These are phyloP conservation scores for Camponotus pennsylvanicus DNA, from an alignment of 1,140 invertebrate species.

Conservation along the genomic window DNA sequence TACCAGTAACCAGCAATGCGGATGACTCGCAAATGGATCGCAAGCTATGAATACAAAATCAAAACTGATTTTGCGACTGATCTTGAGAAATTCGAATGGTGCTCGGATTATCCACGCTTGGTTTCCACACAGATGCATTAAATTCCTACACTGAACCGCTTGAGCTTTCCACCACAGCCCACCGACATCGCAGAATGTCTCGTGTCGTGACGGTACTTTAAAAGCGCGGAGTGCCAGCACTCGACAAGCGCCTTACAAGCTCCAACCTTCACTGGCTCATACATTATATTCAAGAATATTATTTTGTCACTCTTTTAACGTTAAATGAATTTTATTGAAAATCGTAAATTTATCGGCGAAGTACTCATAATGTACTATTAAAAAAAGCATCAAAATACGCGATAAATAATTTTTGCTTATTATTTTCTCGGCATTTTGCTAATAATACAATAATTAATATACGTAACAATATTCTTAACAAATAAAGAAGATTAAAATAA, in stretches of 20 bases:
- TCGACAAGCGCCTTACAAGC: conserved; percentile 72
- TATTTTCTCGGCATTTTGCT: not conserved
- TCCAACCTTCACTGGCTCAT: conserved; percentile 64
- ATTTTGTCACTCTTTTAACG: not conserved
- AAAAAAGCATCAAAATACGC: not conserved
- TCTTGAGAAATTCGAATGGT: conserved; percentile 47
- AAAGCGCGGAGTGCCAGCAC: conserved; percentile 74
- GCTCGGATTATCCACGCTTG: conserved; percentile 52
- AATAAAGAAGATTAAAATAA: not conserved
- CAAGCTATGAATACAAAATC: conserved; percentile 27
- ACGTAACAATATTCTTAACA: not conserved
- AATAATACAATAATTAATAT: not conserved
- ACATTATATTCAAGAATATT: conserved; percentile 64
- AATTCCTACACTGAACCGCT: conserved; percentile 70
- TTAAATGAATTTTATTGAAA: not conserved
- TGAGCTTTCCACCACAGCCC: conserved; percentile 54
- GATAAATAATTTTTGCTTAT: not conserved
- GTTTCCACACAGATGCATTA: conserved; percentile 72
- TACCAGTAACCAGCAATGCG: not conserved
- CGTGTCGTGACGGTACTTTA: conserved; percentile 73
- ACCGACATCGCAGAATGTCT: conserved; percentile 60
- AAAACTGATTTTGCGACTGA: conserved; percentile 22
- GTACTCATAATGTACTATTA: not conserved
- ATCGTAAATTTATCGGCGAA: not conserved
- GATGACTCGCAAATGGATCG: not conserved